Conservation (phyloP, 2,888 invertebrate species). For the Drosophila fulvimacula region DNA sequence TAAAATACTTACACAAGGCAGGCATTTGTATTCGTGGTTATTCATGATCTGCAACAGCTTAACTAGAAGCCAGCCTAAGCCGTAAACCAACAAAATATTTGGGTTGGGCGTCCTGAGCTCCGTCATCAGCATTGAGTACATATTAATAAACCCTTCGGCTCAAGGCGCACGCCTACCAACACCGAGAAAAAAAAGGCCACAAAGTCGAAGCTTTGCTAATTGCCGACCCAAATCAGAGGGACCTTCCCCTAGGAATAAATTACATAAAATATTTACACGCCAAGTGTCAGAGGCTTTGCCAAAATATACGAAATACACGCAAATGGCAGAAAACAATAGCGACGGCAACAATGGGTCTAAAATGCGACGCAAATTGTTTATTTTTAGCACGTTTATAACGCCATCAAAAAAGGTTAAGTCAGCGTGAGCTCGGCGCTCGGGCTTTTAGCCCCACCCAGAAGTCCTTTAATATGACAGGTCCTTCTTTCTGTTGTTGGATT, state of each 20-base stretch:
- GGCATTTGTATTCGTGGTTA: neutral
- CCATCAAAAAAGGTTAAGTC: slow-evolving; percentile 74
- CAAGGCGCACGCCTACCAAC: slow-evolving; percentile 1
- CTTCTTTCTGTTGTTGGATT: slow-evolving; percentile 52
- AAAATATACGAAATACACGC: slow-evolving; percentile 59
- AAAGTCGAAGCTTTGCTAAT: slow-evolving; percentile 60
- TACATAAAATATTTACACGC: slow-evolving; percentile 75
- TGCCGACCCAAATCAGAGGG: slow-evolving; percentile 71
- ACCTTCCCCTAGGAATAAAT: slow-evolving; percentile 30
- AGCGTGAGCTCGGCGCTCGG: slow-evolving; percentile 15
- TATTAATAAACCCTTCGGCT: slow-evolving; percentile 43
- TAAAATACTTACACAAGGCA: neutral
- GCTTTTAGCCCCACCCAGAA: slow-evolving; percentile 11
- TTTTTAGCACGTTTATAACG: slow-evolving; percentile 78
- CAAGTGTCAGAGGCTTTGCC: slow-evolving; percentile 56
- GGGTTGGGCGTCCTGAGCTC: slow-evolving; percentile 5
- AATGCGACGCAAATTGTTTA: slow-evolving; percentile 70
- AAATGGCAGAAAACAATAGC: slow-evolving; percentile 30
- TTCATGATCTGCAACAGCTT: slow-evolving; percentile 15
- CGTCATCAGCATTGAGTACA: slow-evolving; percentile 46
- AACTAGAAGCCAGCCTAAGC: slow-evolving; percentile 26
- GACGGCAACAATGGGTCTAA: slow-evolving; percentile 29
- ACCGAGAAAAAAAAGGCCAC: slow-evolving; percentile 24
- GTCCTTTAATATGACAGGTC: slow-evolving; percentile 50
- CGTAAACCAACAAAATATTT: slow-evolving; percentile 42